These are phyloP conservation scores for Oreotrochilus melanogaster DNA, from an alignment of 2,113 vertebrate species.

Conservation along the genomic window DNA sequence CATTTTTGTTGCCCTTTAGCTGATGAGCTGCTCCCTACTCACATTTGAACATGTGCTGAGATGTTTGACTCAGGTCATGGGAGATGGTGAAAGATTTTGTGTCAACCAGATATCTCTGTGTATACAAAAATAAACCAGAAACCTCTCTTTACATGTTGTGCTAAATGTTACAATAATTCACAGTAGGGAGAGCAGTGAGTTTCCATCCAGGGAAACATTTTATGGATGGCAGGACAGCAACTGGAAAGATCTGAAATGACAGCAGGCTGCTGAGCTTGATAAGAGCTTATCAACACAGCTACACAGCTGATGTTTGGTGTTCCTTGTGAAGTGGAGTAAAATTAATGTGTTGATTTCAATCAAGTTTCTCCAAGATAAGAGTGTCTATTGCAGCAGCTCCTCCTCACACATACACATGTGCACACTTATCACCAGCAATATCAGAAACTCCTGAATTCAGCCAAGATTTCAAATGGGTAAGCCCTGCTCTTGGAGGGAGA, in stretches of 20 bases:
- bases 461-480: not conserved
- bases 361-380: constrained; percentile 39
- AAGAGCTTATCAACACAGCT: constrained; percentile 58
- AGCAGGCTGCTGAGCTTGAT: constrained; percentile 51
- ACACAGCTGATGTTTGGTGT: constrained; percentile 21
- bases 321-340: not conserved
- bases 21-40: not conserved
- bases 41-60: not conserved
- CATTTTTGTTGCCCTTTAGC: not conserved
- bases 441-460: not conserved
- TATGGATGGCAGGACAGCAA: constrained; percentile 34
- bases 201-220: not conserved
- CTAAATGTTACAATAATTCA: not conserved
- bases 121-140: not conserved
- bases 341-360: constrained; percentile 39
- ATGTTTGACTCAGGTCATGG: not conserved
- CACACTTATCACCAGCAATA: not conserved
- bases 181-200: not conserved
- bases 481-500: not conserved
- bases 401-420: not conserved
- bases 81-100: not conserved
- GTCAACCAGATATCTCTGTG: not conserved
- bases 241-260: constrained; percentile 31
- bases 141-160: not conserved
- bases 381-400: not conserved